phyloP scores from a whole-genome alignment of 2,888 invertebrate genomes.

The Idaea dimidiata region DNA sequence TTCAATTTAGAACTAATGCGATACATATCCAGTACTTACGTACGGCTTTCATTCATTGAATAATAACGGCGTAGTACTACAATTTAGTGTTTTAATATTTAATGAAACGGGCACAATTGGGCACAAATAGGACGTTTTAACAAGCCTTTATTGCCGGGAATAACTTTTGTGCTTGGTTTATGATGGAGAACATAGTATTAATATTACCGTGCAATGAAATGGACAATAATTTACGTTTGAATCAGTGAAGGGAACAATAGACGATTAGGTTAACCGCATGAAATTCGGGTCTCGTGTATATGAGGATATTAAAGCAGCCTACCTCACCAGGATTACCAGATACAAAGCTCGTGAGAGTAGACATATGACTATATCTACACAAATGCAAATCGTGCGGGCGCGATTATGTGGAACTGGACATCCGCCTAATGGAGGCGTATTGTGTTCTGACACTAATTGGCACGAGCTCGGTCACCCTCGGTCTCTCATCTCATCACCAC shows the following conservation, averaged over 20 bases:
- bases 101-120: constrained; percentile 23
- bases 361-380: constrained; percentile 68
- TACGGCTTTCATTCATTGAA: too few relatives aligned
- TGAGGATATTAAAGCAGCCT: constrained; percentile 47
- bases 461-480: constrained; percentile 64
- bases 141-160: constrained; percentile 34
- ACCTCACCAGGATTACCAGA: constrained; percentile 39
- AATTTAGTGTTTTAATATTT: constrained; percentile 26
- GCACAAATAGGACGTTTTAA: constrained; percentile 27
- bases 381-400: constrained; percentile 71
- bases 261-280: constrained; percentile 47
- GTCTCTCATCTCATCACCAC: constrained; percentile 41
- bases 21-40: too few relatives aligned
- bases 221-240: constrained; percentile 32
- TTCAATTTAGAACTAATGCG: too few relatives aligned
- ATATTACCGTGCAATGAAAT: constrained; percentile 29
- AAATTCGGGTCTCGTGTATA: constrained; percentile 28
- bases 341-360: constrained; percentile 47
- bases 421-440: constrained; percentile 69
- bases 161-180: constrained; percentile 19
- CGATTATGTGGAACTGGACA: constrained; percentile 59
- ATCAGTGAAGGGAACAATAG: constrained; percentile 43
- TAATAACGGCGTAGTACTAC: constrained; percentile 18
- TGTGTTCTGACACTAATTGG: constrained; percentile 72
- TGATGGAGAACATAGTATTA: constrained; percentile 6